Evolutionary conservation across 2,888 invertebrate species (phyloP).

Genomic region (Blera fallax): DNA sequence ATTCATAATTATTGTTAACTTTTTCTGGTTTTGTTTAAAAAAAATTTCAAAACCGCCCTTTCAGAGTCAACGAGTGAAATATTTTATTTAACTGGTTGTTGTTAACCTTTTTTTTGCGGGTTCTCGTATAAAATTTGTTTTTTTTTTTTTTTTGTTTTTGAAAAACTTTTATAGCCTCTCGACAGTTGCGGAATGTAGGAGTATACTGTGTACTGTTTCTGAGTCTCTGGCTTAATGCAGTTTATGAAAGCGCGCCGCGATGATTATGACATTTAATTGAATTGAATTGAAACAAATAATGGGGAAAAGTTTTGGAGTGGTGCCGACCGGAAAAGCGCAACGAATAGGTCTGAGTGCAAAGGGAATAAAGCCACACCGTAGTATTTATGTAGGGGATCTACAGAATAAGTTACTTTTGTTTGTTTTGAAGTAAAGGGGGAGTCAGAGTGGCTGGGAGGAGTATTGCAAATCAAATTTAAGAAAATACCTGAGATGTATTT

Average conservation of each 20-base stretch:
- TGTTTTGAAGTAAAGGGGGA: too few species aligned
- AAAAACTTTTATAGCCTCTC: conserved; percentile 51
- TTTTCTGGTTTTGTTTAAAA: conserved; percentile 27
- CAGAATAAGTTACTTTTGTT: conserved; percentile 29
- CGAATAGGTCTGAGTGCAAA: conserved; percentile 36
- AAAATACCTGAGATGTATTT: too few species aligned
- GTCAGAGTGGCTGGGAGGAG: too few species aligned
- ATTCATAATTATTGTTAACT: conserved; percentile 68
- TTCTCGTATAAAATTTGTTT: conserved; percentile 6
- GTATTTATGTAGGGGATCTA: conserved; percentile 16
- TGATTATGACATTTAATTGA: conserved; percentile 72
- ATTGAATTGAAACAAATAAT: conserved; percentile 69
- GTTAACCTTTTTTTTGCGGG: conserved; percentile 45
- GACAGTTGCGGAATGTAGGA: conserved; percentile 9
- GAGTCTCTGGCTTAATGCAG: conserved; percentile 52
- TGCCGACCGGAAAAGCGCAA: conserved; percentile 56
- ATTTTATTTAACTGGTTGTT: conserved; percentile 48
- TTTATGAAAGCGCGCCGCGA: conserved; percentile 67
- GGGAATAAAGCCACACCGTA: conserved; percentile 60
- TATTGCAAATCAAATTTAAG: too few species aligned
- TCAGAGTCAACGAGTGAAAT: conserved; percentile 45
- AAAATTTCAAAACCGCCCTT: neutral
- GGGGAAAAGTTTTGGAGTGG: conserved; percentile 68
- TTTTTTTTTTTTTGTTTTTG: too few species aligned
- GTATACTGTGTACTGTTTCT: neutral